Conservation (phyloP, 2,888 invertebrate species). For the Bruchidius siliquastri region DNA sequence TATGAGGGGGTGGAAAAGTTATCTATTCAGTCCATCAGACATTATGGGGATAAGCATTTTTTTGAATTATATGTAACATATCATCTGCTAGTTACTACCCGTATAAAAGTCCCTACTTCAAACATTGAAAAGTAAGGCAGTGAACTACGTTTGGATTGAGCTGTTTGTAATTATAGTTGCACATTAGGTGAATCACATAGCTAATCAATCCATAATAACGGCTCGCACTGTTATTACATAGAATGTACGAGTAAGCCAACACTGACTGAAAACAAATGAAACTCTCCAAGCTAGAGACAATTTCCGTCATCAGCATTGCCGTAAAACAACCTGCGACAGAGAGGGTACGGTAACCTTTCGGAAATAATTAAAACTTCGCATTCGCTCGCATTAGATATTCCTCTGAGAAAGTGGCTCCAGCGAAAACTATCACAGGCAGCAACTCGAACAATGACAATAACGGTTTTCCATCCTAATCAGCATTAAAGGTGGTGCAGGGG, state of each 20-base stretch:
- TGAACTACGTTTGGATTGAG: too few relatives aligned
- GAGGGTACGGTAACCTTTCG: slow-evolving; percentile 2
- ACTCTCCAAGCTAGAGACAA: neutral
- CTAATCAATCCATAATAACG: neutral
- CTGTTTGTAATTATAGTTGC: too few relatives aligned
- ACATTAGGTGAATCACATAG: too few relatives aligned
- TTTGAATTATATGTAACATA: too few relatives aligned
- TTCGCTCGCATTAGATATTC: slow-evolving; percentile 3
- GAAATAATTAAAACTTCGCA: slow-evolving; percentile 11
- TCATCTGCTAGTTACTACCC: too few relatives aligned
- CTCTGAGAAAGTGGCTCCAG: slow-evolving; percentile 2
- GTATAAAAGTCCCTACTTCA: too few relatives aligned
- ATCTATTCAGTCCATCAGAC: too few relatives aligned
- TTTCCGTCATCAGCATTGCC: neutral
- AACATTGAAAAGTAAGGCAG: too few relatives aligned
- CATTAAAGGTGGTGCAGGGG: neutral
- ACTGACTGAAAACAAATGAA: neutral
- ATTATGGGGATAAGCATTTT: too few relatives aligned
- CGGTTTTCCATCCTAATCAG: neutral
- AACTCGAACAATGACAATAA: neutral
- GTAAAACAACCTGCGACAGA: neutral
- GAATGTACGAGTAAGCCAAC: neutral
- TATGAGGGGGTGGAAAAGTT: too few relatives aligned
- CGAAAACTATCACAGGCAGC: neutral
- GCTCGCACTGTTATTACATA: neutral